Percentiles rank a stretch among this genome's conserved stretches.
These are phyloP conservation scores for Lerista edwardsae DNA, from an alignment of 2,797 vertebrate species.

Conservation along the genomic window DNA sequence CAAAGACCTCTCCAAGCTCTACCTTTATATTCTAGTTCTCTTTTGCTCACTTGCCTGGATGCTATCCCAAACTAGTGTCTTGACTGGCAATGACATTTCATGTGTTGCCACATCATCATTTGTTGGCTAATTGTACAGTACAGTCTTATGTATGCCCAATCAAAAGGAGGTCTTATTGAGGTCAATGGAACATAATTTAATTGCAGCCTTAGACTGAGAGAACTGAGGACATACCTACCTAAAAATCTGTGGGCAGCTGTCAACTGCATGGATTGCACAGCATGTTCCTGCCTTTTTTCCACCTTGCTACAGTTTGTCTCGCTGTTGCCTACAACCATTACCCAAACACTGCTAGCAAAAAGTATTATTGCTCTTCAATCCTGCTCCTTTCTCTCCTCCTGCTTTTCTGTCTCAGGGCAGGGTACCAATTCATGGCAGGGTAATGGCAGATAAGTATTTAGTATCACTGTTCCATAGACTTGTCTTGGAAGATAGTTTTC, in stretches of 20 bases:
- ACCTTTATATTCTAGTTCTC: too few species aligned
- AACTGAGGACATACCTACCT: background rate
- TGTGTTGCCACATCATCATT: background rate
- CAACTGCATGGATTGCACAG: background rate
- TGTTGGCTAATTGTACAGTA: background rate
- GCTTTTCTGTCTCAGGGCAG: background rate
- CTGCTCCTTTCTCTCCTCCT: too few species aligned
- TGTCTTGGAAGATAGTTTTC: background rate
- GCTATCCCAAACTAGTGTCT: background rate
- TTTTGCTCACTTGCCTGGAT: background rate
- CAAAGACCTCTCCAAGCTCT: too few species aligned
- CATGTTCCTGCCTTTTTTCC: background rate
- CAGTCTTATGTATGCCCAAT: too few species aligned
- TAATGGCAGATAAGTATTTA: background rate
- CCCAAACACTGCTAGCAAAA: background rate
- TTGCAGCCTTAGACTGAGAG: background rate
- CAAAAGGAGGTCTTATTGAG: too few species aligned
- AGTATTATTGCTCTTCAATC: background rate
- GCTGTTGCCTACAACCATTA: background rate
- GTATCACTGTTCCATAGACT: too few species aligned
- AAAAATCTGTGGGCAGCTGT: background rate
- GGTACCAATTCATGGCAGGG: background rate
- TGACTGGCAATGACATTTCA: background rate
- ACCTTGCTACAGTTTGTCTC: background rate
- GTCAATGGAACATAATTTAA: too few species aligned